Conservation (phyloP, 2,113 vertebrate species). For the Dascyllus trimaculatus region DNA sequence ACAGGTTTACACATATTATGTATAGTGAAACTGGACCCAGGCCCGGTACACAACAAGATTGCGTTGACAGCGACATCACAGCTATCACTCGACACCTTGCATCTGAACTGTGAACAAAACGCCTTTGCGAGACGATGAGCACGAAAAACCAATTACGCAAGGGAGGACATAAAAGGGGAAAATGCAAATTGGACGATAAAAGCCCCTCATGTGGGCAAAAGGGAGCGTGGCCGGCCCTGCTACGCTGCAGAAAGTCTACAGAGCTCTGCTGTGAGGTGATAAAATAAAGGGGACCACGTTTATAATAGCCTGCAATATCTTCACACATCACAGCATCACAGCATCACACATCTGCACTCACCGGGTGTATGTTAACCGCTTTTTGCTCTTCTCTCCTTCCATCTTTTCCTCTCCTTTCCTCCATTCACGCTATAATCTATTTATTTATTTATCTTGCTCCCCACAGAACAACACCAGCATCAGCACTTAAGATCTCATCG, state of each 20-base stretch:
- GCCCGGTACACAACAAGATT: constrained; percentile 27
- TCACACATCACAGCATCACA: constrained; percentile 75
- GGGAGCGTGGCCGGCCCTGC: constrained; percentile 53
- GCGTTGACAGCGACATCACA: constrained; percentile 64
- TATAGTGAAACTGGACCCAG: constrained; percentile 33
- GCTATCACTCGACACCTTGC: constrained; percentile 65
- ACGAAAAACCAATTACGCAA: constrained; percentile 71
- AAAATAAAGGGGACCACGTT: constrained; percentile 77
- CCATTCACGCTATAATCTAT: constrained; percentile 42
- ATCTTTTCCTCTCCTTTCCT: constrained; percentile 36
- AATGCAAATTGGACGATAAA: constrained; percentile 77
- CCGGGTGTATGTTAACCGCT: constrained; percentile 59
- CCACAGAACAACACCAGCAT: constrained; percentile 65
- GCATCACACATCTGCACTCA: constrained; percentile 71
- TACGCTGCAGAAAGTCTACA: constrained; percentile 50
- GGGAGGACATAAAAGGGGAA: constrained; percentile 66
- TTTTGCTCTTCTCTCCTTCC: constrained; percentile 56
- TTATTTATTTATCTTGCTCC: constrained; percentile 75
- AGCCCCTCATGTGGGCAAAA: constrained; percentile 60
- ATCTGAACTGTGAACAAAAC: constrained; percentile 58
- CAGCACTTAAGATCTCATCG: constrained; percentile 77
- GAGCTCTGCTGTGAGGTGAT: constrained; percentile 74
- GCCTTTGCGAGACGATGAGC: constrained; percentile 53
- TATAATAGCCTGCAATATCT: constrained; percentile 77
- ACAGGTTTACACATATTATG: constrained; percentile 51